A percentile compares a stretch with the other conserved stretches of the same genome.
phyloP scores from a whole-genome alignment of 2,888 invertebrate species.

The Trachelus troglodyta region DNA sequence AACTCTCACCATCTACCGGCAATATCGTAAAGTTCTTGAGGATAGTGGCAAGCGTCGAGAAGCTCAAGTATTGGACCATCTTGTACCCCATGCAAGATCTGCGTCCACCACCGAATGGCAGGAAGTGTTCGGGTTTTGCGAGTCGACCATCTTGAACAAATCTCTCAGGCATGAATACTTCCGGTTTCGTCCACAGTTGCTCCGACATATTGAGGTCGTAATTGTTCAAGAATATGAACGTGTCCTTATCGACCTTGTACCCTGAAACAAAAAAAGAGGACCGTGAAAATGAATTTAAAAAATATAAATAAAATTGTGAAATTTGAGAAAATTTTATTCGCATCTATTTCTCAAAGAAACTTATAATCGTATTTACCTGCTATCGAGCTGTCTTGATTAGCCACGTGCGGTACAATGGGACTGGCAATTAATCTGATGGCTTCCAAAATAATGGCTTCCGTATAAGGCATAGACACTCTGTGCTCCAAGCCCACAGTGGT shows the following conservation, averaged over 20 bases:
- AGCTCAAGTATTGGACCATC: slow-evolving; percentile 73
- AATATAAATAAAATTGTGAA: neutral
- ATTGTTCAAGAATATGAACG: slow-evolving; percentile 76
- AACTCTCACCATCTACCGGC: slow-evolving; percentile 65
- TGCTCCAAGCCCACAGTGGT: slow-evolving; percentile 64
- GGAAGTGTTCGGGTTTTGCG: slow-evolving; percentile 73
- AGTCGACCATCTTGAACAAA: slow-evolving; percentile 71
- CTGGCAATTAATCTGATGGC: slow-evolving; percentile 74
- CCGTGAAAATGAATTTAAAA: neutral
- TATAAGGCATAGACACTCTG: slow-evolving; percentile 70
- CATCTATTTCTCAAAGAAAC: neutral
- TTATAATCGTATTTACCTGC: slow-evolving; percentile 67
- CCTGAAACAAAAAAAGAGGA: slow-evolving; percentile 64
- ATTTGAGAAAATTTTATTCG: neutral
- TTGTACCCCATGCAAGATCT: slow-evolving; percentile 78
- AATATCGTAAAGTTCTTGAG: slow-evolving; percentile 70
- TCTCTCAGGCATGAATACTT: slow-evolving; percentile 72
- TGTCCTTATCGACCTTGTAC: slow-evolving; percentile 72
- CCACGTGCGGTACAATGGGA: slow-evolving; percentile 77
- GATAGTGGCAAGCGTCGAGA: slow-evolving; percentile 69
- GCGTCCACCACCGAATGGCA: slow-evolving; percentile 76
- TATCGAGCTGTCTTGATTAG: slow-evolving; percentile 72
- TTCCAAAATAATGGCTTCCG: slow-evolving; percentile 73
- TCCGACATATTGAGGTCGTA: slow-evolving; percentile 75
- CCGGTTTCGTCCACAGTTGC: slow-evolving; percentile 72